Percentiles rank a stretch among this genome's conserved stretches.
Evolutionary conservation across 2,888 invertebrate genomes (phyloP).

Genomic region (Amphimallon solstitiale): DNA sequence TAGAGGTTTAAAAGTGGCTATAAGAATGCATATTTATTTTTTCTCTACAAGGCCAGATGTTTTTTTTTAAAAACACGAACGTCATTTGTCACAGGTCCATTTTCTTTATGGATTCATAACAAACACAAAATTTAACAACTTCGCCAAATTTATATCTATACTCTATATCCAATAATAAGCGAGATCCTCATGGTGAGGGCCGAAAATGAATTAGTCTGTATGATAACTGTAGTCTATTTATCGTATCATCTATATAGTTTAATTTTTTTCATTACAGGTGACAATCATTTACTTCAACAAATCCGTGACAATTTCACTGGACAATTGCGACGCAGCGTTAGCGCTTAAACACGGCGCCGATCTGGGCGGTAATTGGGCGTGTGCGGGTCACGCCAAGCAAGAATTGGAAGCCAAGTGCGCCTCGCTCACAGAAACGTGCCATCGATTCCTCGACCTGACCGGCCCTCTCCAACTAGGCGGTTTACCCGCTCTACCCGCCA

Average conservation of each 20-base stretch:
- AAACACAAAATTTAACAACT: too few relatives aligned
- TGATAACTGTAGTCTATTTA: not conserved
- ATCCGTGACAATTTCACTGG: constrained; percentile 84
- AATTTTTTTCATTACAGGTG: constrained; percentile 7
- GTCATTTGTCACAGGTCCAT: too few relatives aligned
- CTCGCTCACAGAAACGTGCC: constrained; percentile 81
- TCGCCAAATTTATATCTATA: too few relatives aligned
- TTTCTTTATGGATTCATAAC: too few relatives aligned
- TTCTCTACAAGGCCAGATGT: too few relatives aligned
- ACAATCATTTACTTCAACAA: constrained; percentile 83
- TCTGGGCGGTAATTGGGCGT: constrained; percentile 80
- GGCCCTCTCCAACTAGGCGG: constrained; percentile 86
- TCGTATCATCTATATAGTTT: not conserved
- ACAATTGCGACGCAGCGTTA: constrained; percentile 88
- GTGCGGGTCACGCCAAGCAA: constrained; percentile 82
- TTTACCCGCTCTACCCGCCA: constrained; percentile 82
- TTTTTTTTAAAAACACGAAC: too few relatives aligned
- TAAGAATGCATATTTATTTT: too few relatives aligned
- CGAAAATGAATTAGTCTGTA: too few relatives aligned
- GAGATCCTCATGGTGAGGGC: too few relatives aligned
- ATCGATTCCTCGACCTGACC: constrained; percentile 90
- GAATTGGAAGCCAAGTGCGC: constrained; percentile 79
- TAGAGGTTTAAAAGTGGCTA: too few relatives aligned
- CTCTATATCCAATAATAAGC: too few relatives aligned
- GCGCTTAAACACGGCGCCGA: constrained; percentile 76